Evolutionary conservation across 2,797 vertebrate genomes (phyloP).

Genomic region (Smutsia temminckii): DNA sequence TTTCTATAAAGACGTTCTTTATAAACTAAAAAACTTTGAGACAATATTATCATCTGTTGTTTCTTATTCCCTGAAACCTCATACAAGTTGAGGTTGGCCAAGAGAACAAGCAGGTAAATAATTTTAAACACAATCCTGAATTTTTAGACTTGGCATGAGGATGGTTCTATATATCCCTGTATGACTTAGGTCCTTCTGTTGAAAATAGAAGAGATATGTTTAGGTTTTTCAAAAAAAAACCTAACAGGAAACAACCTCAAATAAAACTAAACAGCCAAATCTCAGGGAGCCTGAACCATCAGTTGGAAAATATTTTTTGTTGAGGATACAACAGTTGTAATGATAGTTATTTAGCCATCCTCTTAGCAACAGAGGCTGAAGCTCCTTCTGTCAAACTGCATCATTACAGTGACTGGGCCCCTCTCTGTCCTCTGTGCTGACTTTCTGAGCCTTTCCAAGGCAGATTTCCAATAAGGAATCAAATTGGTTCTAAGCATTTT

Average conservation of each 20-base stretch:
- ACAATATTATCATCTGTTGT: not conserved
- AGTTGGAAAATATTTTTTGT: conserved; percentile 51
- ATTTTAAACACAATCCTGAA: not conserved
- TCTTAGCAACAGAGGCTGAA: not conserved
- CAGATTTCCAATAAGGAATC: not conserved
- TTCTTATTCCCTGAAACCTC: conserved; percentile 33
- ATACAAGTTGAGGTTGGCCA: conserved; percentile 19
- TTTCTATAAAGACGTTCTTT: conserved; percentile 17
- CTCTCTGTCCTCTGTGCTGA: not conserved
- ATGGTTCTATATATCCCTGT: not conserved
- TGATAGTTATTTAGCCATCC: not conserved
- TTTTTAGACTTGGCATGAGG: not conserved
- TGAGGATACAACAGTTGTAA: conserved; percentile 55
- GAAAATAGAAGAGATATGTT: not conserved
- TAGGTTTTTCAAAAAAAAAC: not conserved
- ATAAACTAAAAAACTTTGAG: not conserved
- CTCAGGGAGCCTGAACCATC: conserved; percentile 21
- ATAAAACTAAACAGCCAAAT: not conserved
- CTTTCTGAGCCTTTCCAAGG: not conserved
- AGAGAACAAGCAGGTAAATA: conserved; percentile 24
- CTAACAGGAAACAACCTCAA: conserved; percentile 25
- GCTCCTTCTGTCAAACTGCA: not conserved
- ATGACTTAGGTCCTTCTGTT: not conserved
- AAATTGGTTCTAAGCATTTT: not conserved
- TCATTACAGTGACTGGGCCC: not conserved